Base-by-base conservation (phyloP, 2,888 invertebrate genomes). In the Drosophila siamana region DNA sequence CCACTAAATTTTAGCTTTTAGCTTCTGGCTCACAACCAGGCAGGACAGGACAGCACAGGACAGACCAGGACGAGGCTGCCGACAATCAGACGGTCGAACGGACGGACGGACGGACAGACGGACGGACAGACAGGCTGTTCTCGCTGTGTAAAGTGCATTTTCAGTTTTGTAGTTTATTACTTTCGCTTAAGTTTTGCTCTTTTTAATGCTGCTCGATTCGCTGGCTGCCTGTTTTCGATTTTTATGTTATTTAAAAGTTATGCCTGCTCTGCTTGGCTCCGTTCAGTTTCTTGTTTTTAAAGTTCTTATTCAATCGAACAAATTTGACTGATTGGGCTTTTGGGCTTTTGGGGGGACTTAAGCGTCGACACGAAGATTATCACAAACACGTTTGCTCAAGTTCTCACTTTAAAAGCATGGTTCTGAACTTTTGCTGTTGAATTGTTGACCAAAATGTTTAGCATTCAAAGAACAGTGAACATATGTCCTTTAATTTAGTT, bases 91-190 rank as follows among this genome's bases (percentile, higher is more conserved):
- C 19, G 26, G 54, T 24, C 11, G 16, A 0, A 13, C 46, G 46
- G 50, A 51, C 33, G 26, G 24, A 38, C 28, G 26, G 19, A 28
- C 48, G 28, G 54, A 44, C 11, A 28, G 54, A 44, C 11, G 22
- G 2, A 15, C 46, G 41, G 50, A 55, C 33, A 30, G 24, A 41
- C 28, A 26, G 19, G 38, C 46, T 46, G 55, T 60, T 51, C 62
- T 36, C 48, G 13, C 54, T 62, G 54, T 67, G 52, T 65, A 60
- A 69, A 74, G 66, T 80, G 82, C 65, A 80, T 86, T 84, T 84
- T 62, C 75, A 73, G 78, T 56, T 78, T 63, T 63, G 64, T 78
- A 71, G 69, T 86, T 85, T 85, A 86, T 86, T 84, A 84, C 82
- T 74, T 82, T 68, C 61, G 63, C 65, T 82, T 71, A 68, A 78